Evolutionary conservation across 2,113 vertebrate genomes (phyloP), one percentile per base, ranked within the genome.

Genomic region (Okapia johnstoni): DNA sequence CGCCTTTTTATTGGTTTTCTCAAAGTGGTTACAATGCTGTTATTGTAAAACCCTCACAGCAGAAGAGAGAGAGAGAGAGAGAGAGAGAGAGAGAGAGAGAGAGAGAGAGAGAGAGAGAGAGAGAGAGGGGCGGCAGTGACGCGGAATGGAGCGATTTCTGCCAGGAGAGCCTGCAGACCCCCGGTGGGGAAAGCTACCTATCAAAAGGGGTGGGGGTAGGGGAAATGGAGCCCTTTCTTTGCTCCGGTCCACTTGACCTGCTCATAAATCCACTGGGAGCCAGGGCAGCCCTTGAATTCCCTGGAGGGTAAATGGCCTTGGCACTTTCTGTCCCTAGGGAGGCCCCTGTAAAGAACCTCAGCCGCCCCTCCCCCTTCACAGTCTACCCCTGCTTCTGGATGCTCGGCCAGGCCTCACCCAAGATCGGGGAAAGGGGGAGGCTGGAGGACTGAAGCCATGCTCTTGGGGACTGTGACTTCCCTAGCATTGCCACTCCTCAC

Each of bases 1-100:
- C 95, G 97, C 98, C 97, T 98, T 97, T 97, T 98, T 98, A 97
- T 98, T 98, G 97, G 97, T 97, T 97, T 98, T 98, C 95, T 97
- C 97, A 97, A 97, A 97, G 97, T 97, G 96, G 96, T 98, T 98
- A 97, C 97, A 98, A 98, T 97, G 97, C 97, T 97, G 96, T 98
- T 98, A 98, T 97, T 98, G 97, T 98, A 97, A 98, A 98, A 96
- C 90, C 86, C 96, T 96, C 97, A 95, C 90, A 96, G 95, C 97
- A 97, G 97, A 98, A 97, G 93, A 96, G 94, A 23, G 66, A 97
- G 93, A 6, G 10, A 89, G 92, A 90, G 93, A 96, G 94, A 3
- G 10, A 88, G 93, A 89, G 93, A 98, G 93, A 97, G 93, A 12
- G 52, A 97, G 93, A 97, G 93, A 97, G 93, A 12, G 52, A 97